phyloP scores from a whole-genome alignment of 2,797 vertebrate species.

The Oreochromis grahami region DNA sequence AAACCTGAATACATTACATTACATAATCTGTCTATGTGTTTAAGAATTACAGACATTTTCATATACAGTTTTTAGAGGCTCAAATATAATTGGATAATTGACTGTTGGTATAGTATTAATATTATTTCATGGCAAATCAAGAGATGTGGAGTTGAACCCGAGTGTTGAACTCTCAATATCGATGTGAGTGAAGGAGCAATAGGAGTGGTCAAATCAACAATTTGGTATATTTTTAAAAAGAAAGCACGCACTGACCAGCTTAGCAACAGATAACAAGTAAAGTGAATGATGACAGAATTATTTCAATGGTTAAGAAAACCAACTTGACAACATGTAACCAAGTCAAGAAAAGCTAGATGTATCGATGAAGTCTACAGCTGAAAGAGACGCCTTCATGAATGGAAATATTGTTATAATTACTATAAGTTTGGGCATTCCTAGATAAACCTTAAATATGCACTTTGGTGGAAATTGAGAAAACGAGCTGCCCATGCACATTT shows the following conservation, averaged over 20 bases:
- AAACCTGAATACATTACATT: neutral
- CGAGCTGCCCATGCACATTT: neutral
- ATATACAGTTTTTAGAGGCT: neutral
- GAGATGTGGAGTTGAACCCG: rapidly evolving
- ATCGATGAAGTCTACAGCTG: neutral
- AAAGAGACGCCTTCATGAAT: neutral
- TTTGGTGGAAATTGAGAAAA: neutral
- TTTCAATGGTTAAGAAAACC: neutral
- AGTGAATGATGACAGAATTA: neutral
- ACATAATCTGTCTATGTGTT: neutral
- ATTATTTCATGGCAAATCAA: neutral
- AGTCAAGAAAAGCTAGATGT: neutral
- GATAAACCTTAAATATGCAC: neutral
- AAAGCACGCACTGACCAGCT: neutral
- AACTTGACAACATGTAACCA: neutral
- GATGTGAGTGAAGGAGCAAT: neutral
- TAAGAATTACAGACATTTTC: neutral
- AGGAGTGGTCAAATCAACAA: neutral
- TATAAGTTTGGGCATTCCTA: neutral
- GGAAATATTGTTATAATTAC: neutral
- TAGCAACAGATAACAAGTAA: neutral
- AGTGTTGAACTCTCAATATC: neutral
- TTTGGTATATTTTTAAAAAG: neutral
- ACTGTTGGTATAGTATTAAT: neutral
- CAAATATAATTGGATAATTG: neutral